Percentiles rank a stretch among this genome's conserved stretches.
Conservation (phyloP, 2,113 vertebrate genomes). For the Rattus norvegicus region DNA sequence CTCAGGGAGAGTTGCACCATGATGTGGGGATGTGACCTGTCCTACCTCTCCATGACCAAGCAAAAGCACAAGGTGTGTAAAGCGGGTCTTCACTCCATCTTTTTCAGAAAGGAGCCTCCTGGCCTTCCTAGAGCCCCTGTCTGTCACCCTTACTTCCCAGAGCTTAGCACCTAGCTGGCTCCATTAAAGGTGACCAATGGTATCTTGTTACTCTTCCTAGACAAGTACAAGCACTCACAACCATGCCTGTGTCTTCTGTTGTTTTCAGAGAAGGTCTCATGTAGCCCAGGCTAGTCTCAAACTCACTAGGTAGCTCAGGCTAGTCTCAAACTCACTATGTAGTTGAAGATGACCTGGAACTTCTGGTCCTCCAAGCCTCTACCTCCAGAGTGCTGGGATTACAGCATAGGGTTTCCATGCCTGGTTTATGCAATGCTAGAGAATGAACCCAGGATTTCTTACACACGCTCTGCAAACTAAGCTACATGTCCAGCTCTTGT, state of each 20-base stretch:
- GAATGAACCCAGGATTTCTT: not conserved
- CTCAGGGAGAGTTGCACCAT: fast-evolving
- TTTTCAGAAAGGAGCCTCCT: not conserved
- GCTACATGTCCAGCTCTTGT: not conserved
- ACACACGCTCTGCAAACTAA: not conserved
- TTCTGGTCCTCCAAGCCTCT: not conserved
- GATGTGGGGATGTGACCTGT: too few relatives aligned
- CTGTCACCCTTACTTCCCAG: fast-evolving
- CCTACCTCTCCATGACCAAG: not conserved
- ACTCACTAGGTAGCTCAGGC: not conserved
- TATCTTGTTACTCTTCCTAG: not conserved
- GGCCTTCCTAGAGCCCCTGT: not conserved
- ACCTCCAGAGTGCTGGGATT: not conserved
- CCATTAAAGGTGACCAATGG: not conserved
- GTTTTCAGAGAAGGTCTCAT: not conserved
- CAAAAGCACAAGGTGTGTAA: not conserved
- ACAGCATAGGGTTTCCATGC: not conserved
- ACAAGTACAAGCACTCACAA: fast-evolving
- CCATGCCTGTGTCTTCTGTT: not conserved
- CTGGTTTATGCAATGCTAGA: not conserved
- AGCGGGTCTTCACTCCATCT: not conserved
- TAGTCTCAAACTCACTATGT: not conserved
- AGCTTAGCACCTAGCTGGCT: not conserved
- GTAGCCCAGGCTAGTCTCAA: not conserved
- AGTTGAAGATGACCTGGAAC: not conserved